These are phyloP conservation scores for Agelastica alni DNA, from an alignment of 2,888 invertebrate species.

Conservation along the genomic window DNA sequence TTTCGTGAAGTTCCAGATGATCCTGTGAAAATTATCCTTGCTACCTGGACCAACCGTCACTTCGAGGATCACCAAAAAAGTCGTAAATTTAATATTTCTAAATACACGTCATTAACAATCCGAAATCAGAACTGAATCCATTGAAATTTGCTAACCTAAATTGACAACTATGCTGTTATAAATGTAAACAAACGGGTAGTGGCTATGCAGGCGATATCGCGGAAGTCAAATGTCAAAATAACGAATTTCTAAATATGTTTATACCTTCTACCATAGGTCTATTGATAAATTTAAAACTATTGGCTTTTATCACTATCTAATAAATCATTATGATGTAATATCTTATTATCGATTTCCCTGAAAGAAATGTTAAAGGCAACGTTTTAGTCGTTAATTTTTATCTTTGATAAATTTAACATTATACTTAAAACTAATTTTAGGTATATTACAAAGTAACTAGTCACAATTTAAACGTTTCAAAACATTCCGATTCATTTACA, in stretches of 20 bases:
- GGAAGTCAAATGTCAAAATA: neutral
- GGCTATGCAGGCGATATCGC: conserved; percentile 4
- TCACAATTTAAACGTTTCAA: too few relatives aligned
- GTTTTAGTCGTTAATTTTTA: too few relatives aligned
- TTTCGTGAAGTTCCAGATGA: conserved; percentile 23
- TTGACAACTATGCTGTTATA: conserved; percentile 11
- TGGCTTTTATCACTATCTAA: too few relatives aligned
- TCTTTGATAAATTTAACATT: too few relatives aligned
- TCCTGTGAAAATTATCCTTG: conserved; percentile 14
- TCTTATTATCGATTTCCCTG: too few relatives aligned
- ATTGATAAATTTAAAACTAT: too few relatives aligned
- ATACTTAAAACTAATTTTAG: too few relatives aligned
- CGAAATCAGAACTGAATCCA: conserved; percentile 1
- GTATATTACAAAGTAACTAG: too few relatives aligned
- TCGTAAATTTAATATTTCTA: conserved; percentile 8
- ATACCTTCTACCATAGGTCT: neutral
- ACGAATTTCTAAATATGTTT: neutral
- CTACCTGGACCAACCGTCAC: conserved; percentile 21
- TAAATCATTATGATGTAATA: too few relatives aligned
- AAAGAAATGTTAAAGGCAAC: too few relatives aligned
- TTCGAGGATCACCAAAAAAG: conserved; percentile 5
- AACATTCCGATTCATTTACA: too few relatives aligned
- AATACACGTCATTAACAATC: conserved; percentile 3
- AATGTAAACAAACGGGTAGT: conserved; percentile 23
- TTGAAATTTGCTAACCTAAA: conserved; percentile 13